Evolutionary conservation across 1,140 invertebrate species (phyloP).

Genomic region (Chymomyza costata): DNA sequence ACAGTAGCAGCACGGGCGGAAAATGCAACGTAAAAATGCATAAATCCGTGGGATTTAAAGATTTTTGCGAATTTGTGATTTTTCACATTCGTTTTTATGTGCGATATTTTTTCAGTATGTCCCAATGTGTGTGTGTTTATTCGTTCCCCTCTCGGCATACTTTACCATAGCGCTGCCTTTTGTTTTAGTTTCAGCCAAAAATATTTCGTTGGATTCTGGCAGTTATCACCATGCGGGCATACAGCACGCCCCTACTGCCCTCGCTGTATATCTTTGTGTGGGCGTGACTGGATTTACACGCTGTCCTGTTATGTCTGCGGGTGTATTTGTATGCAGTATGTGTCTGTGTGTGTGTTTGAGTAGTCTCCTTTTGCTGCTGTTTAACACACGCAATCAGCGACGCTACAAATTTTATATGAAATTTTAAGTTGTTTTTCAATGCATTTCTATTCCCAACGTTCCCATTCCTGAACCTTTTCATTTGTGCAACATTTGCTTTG

Average conservation of each 20-base stretch:
- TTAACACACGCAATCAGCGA: conserved; percentile 68
- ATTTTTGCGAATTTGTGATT: conserved; percentile 69
- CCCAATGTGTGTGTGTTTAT: too few relatives aligned
- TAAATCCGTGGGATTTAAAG: conserved; percentile 70
- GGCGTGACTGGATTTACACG: conserved; percentile 67
- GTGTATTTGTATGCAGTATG: conserved; percentile 1
- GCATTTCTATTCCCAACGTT: conserved; percentile 51
- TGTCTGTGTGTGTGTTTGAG: not conserved
- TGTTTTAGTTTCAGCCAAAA: too few relatives aligned
- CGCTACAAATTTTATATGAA: conserved; percentile 71
- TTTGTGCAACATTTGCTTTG: not conserved
- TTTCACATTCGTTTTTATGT: conserved; percentile 64
- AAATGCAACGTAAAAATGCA: conserved; percentile 72
- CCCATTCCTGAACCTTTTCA: conserved; percentile 2
- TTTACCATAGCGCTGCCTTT: too few relatives aligned
- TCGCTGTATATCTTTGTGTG: conserved; percentile 1
- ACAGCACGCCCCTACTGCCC: too few relatives aligned
- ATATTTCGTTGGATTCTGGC: too few relatives aligned
- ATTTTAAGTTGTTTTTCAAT: conserved; percentile 73
- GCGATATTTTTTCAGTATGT: conserved; percentile 39
- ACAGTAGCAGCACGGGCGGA: conserved; percentile 29
- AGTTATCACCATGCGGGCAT: too few relatives aligned
- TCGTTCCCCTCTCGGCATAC: too few relatives aligned
- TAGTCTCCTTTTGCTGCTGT: conserved; percentile 38
- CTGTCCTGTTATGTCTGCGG: conserved; percentile 17